Evolutionary conservation across 2,797 vertebrate species (phyloP).

Genomic region (Eupleurogrammus muticus): DNA sequence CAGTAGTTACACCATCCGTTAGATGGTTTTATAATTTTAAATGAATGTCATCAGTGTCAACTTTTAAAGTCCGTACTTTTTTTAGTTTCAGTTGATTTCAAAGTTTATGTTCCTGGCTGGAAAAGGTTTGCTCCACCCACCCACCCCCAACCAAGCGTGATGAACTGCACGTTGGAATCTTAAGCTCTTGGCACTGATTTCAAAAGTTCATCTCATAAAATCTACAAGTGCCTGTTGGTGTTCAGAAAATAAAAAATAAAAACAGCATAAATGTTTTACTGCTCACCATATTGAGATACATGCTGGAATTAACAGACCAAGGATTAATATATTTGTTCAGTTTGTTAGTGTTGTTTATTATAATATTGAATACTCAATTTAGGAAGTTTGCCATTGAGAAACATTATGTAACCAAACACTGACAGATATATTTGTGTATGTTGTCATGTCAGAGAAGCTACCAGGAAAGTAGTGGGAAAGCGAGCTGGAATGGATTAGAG

Average conservation of each 20-base stretch:
- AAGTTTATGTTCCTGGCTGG: neutral
- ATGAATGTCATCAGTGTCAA: neutral
- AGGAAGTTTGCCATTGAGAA: neutral
- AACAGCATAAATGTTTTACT: neutral
- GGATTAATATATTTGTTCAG: neutral
- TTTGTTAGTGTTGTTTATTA: slow-evolving; percentile 11
- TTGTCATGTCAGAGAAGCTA: slow-evolving; percentile 1
- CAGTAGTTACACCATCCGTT: neutral
- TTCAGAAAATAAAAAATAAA: slow-evolving; percentile 13
- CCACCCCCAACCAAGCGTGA: neutral
- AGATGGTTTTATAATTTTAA: neutral
- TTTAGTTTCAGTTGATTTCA: neutral
- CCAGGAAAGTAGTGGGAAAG: slow-evolving; percentile 6
- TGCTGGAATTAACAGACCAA: neutral
- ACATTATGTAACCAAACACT: slow-evolving; percentile 4
- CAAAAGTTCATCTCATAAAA: slow-evolving; percentile 22
- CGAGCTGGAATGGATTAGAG: neutral
- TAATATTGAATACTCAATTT: neutral
- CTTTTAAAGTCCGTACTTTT: neutral
- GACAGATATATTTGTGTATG: slow-evolving; percentile 5
- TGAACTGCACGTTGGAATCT: slow-evolving; percentile 5
- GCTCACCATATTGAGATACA: neutral
- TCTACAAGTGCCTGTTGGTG: slow-evolving; percentile 27
- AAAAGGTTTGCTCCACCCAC: slow-evolving; percentile 1
- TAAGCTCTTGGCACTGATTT: slow-evolving; percentile 15